Conservation (phyloP, 2,888 invertebrate species). For the Macrophya annulata region DNA sequence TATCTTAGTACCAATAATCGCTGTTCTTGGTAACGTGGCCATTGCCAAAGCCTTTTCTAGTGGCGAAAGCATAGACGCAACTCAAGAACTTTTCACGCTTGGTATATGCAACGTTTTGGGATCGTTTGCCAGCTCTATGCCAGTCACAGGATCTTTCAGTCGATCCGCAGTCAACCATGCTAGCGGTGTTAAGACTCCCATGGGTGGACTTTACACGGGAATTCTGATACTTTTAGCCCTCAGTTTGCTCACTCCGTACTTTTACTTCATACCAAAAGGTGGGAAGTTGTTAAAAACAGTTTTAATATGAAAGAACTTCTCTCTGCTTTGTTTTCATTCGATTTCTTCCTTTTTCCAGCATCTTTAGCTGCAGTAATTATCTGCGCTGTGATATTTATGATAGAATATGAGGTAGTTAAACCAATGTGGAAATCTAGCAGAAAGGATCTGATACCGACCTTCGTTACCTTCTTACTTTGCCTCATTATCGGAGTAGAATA, state of each 20-base stretch:
- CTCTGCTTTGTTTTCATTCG: background rate
- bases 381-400: constrained; percentile 97
- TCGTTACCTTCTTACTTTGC: constrained; percentile 92
- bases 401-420: constrained; percentile 93
- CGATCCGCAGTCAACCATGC: constrained; percentile 96
- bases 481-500: constrained; percentile 92
- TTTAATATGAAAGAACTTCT: background rate
- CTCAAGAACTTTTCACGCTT: constrained; percentile 93
- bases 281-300: constrained; percentile 3
- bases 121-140: constrained; percentile 94
- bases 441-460: constrained; percentile 89
- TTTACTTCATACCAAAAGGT: constrained; percentile 92
- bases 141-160: constrained; percentile 94
- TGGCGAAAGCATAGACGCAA: constrained; percentile 92
- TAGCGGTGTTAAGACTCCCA: constrained; percentile 95
- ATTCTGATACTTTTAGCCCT: constrained; percentile 90
- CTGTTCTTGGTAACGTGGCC: constrained; percentile 95
- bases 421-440: constrained; percentile 93
- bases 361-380: constrained; percentile 96
- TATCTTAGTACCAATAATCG: constrained; percentile 93
- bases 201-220: constrained; percentile 93
- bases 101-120: constrained; percentile 93
- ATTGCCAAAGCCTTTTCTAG: constrained; percentile 96
- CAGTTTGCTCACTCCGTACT: constrained; percentile 93
- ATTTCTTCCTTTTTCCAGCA: constrained; percentile 78